Evolutionary conservation across 2,888 invertebrate species (phyloP), one percentile per base, ranked within the genome.

Genomic region (Eupithecia pulchellata): DNA sequence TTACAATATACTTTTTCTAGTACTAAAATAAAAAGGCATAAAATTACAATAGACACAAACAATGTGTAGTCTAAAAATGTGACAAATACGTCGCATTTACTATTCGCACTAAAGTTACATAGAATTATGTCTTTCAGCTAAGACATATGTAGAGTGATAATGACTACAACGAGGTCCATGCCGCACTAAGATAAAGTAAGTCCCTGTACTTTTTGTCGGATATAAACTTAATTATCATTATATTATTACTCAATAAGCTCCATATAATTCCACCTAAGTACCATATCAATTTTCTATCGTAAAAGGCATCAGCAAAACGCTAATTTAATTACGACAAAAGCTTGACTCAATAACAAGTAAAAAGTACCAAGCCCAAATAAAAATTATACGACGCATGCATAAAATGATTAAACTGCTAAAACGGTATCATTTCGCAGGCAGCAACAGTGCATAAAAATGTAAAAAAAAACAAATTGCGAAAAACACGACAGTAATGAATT

Each of bases 401-500:
- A 89, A 88, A 88, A 88, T 89, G 85, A 92, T 91, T 89, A 89
- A 89, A 89, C 82, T 83, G 85, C 88, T 88, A 88, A 87, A 85
- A 84, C 81, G 74, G 86, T 89, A 89, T 90, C 85, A 88, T 88
- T 87, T 83, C 76, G 82, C 80, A 81, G 83, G 81, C 82, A 82
- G 82, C 82, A 83, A 85, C 83, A 82, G 71, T 79, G 82, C 80
- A 85, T 80, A 86, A 87, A 87, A 89, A 66, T 64, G 36, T 47
- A 20, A 30, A 52, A 72, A 83, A 82, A 87, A 84, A 85, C 83
- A 86, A 88, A 88, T 84, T 87, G 87, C 87, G 85, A 89, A 91
- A 89, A 89, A 91, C 86, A 86, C 84, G 85, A 81, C 83, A 81
- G 87, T 93, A 93, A 93, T 93, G 93, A 93, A 92, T 93, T 92